These are phyloP conservation scores for Uropetala carovei DNA, from an alignment of 2,888 invertebrate genomes.

Conservation along the genomic window DNA sequence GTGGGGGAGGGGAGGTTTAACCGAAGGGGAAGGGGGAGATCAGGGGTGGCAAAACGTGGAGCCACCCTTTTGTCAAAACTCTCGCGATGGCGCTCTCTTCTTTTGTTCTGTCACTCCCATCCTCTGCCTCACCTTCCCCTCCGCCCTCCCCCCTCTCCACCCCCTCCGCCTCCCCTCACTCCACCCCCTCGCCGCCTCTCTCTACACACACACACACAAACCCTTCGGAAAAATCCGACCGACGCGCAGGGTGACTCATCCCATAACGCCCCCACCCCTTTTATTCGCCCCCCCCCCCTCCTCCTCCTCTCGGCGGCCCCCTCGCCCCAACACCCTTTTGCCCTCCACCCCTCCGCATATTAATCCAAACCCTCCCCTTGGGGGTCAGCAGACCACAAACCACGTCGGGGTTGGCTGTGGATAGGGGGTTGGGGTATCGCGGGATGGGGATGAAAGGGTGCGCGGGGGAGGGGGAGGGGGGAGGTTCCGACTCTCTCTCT, in stretches of 20 bases:
- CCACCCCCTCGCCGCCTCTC: background rate
- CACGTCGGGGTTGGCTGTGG: background rate
- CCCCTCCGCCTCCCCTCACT: background rate
- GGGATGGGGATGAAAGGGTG: too few relatives aligned
- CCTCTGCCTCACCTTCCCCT: background rate
- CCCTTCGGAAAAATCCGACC: conserved; percentile 12
- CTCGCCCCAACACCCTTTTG: background rate
- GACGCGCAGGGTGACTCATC: conserved; percentile 21
- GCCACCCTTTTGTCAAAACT: conserved; percentile 32
- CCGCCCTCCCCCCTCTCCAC: background rate
- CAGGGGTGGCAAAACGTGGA: too few relatives aligned
- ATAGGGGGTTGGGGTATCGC: background rate
- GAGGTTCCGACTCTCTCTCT: background rate
- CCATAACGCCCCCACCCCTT: background rate
- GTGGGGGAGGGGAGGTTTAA: too few relatives aligned
- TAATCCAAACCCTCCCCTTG: conserved; percentile 32
- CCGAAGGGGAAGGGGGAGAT: too few relatives aligned
- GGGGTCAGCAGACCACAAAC: conserved; percentile 32
- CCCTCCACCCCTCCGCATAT: conserved; percentile 2
- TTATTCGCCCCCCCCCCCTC: background rate
- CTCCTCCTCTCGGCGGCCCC: background rate
- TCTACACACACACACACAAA: background rate
- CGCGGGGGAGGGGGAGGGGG: too few relatives aligned
- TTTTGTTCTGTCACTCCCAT: conserved; percentile 32
- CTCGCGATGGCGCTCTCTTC: conserved; percentile 14